Base-by-base conservation (phyloP, 2,888 invertebrate genomes). In the Eupithecia abbreviata region DNA sequence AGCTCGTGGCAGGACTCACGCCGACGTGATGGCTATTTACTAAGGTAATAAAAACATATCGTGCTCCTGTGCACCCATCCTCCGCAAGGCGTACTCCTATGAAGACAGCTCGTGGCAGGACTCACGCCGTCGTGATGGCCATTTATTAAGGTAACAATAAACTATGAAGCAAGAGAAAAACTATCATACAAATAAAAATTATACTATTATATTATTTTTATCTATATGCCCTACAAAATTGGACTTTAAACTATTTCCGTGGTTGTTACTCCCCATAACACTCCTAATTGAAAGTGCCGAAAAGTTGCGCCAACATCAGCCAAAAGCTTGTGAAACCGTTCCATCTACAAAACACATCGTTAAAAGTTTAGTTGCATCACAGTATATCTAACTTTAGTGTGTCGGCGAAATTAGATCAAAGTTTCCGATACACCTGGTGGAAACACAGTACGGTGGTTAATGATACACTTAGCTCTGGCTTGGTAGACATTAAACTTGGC, bases 101-200 rank as follows among this genome's bases (percentile, higher is more conserved):
- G 98, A 98, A 95, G 98, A 98, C 95, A 98, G 98, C 91, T 99
- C 99, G 92, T 98, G 98, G 98, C 98, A 98, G 95, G 97, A 97
- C 90, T 97, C 97, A 81, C 96, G 97, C 85, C 96, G 98, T 85
- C 96, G 97, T 85, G 98, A 98, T 92, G 98, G 98, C 88, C 98
- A 98, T 95, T 96, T 98, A 89, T 96, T 98, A 94, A 97, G 98
- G 98, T 98, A 75, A 51, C 62, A 15, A 15, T 72, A 49, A 45
- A 9, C 96, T 99, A 92, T 98, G 98, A 93, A 98, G 98, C 96
- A 51, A 15, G 51, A 51, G 15, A n/a, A 55, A 15, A 5, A 2
- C 30, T 30, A 30, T 30, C 30, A 30, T 1, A 30, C 30, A 30
- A 30, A 30, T 30, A 30, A 30, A 30, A 30, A 30, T 30, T 30